Evolutionary conservation across 2,797 vertebrate genomes (phyloP).

Genomic region (Amphiprion clarkii): DNA sequence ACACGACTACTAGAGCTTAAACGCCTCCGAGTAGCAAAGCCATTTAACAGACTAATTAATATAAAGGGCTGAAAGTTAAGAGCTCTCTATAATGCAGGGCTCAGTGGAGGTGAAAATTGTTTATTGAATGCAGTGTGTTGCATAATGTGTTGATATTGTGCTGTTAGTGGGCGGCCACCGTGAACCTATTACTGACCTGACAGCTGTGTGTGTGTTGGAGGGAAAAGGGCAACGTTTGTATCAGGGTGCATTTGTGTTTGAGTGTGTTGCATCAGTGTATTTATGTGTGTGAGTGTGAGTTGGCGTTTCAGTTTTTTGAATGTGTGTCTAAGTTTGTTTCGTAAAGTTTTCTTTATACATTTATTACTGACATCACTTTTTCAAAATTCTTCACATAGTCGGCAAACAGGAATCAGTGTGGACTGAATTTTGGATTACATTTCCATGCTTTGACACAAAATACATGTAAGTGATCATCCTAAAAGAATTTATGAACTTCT

Average conservation of each 20-base stretch:
- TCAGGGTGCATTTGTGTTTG: neutral
- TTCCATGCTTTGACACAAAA: neutral
- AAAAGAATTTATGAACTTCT: too few relatives aligned
- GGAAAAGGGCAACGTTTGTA: neutral
- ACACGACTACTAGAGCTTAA: neutral
- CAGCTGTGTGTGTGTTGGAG: neutral
- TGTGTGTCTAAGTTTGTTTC: neutral
- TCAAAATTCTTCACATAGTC: neutral
- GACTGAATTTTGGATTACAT: neutral
- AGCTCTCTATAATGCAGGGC: neutral
- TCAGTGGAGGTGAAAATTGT: slow-evolving; percentile 21
- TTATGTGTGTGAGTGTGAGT: neutral
- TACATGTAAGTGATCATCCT: too few relatives aligned
- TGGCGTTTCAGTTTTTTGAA: neutral
- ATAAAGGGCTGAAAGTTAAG: neutral
- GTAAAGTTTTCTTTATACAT: neutral
- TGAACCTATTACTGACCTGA: neutral
- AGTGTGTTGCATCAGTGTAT: slow-evolving; percentile 2
- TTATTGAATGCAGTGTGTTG: slow-evolving; percentile 31
- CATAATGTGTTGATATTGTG: slow-evolving; percentile 17
- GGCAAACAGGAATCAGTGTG: neutral
- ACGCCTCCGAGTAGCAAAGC: neutral
- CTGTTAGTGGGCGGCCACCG: slow-evolving; percentile 14
- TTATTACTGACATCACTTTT: neutral
- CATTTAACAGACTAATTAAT: neutral